Conservation (phyloP, 2,113 vertebrate genomes). For the Ovis canadensis region DNA sequence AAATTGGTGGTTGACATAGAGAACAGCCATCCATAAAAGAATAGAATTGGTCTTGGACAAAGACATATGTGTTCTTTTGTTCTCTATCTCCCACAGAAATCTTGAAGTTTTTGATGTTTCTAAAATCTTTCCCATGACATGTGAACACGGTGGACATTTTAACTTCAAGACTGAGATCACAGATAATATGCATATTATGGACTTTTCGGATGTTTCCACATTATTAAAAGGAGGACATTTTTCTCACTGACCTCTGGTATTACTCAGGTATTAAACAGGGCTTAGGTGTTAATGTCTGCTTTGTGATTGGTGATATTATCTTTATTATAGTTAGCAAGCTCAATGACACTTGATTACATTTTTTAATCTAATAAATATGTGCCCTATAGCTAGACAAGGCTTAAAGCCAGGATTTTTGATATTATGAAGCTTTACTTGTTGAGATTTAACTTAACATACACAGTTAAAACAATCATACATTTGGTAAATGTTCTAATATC, state of each 20-base stretch:
- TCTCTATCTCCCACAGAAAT: background rate
- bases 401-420: background rate
- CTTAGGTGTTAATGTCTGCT: background rate
- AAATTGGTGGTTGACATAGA: background rate
- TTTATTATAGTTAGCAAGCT: background rate
- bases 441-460: conserved; percentile 13
- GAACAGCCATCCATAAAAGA: background rate
- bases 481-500: conserved; percentile 41
- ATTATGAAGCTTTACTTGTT: background rate
- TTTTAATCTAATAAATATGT: background rate
- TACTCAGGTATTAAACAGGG: background rate
- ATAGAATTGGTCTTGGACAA: background rate
- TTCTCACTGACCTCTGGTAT: background rate
- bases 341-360: background rate
- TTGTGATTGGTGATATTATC: background rate
- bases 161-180: background rate
- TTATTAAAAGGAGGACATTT: background rate
- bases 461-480: background rate
- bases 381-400: background rate
- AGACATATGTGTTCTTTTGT: background rate
- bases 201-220: background rate
- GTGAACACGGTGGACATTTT: background rate
- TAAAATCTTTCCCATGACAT: background rate
- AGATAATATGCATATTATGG: rapidly evolving
- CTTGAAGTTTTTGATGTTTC: background rate